A percentile compares a stretch with the other conserved stretches of the same genome.
These are phyloP conservation scores for Charina bottae DNA, from an alignment of 2,113 vertebrate genomes.

Conservation along the genomic window DNA sequence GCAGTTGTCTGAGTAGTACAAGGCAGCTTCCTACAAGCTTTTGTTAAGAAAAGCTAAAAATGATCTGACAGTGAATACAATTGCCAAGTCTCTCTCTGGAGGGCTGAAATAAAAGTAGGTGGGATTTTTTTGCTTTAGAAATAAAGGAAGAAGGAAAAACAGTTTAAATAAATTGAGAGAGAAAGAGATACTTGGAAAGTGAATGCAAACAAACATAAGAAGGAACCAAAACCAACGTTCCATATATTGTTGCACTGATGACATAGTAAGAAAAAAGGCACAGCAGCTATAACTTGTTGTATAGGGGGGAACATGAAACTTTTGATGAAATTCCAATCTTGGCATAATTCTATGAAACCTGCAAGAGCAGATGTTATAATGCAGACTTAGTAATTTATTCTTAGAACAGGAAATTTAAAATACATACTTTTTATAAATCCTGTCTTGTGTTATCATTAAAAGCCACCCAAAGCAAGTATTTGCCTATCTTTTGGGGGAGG, in stretches of 20 bases:
- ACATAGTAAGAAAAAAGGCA: neutral
- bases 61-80: neutral
- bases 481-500: neutral
- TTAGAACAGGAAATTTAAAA: neutral
- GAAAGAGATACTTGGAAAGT: too few species aligned
- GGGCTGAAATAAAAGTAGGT: neutral
- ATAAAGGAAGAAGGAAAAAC: neutral
- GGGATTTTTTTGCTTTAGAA: neutral
- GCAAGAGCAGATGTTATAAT: neutral
- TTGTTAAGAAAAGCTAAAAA: neutral
- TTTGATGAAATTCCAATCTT: neutral
- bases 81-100: neutral
- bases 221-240: neutral
- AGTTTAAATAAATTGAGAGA: neutral
- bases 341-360: neutral
- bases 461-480: neutral
- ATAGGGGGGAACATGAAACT: neutral
- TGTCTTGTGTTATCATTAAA: neutral
- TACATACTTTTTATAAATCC: neutral
- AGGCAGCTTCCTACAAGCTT: neutral
- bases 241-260: neutral
- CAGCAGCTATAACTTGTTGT: neutral
- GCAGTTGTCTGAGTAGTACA: neutral
- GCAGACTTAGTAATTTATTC: neutral
- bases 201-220: neutral